Conservation (phyloP, 2,113 vertebrate species). For the Ageneiosus marmoratus region DNA sequence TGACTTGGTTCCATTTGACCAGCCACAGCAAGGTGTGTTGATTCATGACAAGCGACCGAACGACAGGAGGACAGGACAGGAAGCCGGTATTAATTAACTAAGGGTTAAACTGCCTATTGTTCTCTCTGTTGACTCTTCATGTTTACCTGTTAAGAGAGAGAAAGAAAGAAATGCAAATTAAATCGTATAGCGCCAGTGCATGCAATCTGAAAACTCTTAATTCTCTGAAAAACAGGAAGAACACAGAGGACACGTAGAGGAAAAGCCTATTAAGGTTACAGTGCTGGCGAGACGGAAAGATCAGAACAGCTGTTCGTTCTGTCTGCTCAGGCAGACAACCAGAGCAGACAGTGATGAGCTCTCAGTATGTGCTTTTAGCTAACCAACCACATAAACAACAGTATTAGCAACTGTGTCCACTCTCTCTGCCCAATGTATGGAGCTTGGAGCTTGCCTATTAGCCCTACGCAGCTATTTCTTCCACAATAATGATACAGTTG, state of each 20-base stretch:
- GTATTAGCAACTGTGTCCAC: conserved; percentile 59
- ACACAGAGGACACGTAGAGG: neutral
- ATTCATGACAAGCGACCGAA: conserved; percentile 62
- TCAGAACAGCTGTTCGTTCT: conserved; percentile 73
- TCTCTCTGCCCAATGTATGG: conserved; percentile 45
- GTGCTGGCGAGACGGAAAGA: conserved; percentile 59
- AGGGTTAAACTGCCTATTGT: neutral
- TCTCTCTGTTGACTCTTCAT: neutral
- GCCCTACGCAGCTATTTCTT: neutral
- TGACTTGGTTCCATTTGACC: conserved; percentile 99
- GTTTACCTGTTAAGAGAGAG: conserved; percentile 44
- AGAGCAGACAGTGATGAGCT: conserved; percentile 43
- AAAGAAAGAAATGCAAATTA: conserved; percentile 7
- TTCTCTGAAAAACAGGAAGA: neutral
- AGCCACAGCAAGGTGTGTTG: conserved; percentile 93
- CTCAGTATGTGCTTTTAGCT: conserved; percentile 55
- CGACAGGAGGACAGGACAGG: neutral
- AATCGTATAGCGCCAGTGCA: neutral
- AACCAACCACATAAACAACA: conserved; percentile 55
- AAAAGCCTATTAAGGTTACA: conserved; percentile 21
- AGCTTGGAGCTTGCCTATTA: neutral
- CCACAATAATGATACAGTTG: neutral
- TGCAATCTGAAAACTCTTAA: neutral
- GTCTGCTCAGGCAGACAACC: conserved; percentile 63
- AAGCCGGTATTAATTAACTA: neutral